Evolutionary conservation across 2,113 vertebrate genomes (phyloP), one percentile per base, ranked within the genome.

Genomic region (Forbesichthys papilliferus): DNA sequence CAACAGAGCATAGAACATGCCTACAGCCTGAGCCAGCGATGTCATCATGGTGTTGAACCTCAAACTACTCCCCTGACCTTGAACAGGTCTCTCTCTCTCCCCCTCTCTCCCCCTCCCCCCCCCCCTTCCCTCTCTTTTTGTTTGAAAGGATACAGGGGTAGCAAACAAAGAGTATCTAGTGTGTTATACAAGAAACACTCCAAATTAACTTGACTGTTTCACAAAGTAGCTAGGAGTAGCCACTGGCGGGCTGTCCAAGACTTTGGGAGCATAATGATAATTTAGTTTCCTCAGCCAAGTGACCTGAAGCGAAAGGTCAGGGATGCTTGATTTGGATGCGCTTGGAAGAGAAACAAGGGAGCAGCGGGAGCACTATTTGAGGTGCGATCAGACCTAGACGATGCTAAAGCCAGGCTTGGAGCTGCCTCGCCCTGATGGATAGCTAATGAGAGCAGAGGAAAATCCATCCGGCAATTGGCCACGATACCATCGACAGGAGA

Each of bases 401-500:
- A 73, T 78, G 71, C 76, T 78, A 85, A 88, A 86, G 75, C 77
- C 71, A 13, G 48, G 77, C 80, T 86, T 73, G 71, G 79, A 74
- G 78, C 79, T 76, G 76, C 80, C 80, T 72, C 52, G 74, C 64
- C 64, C 81, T 81, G 10, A 82, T 71, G 77, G 84, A 83, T 74
- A 79, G 71, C 89, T 90, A 91, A 91, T 88, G 88, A 92, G 90
- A 85, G 63, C 55, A 80, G 74, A 77, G 81, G 87, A 84, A 91
- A 87, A 88, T 89, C 87, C 75, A 88, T 87, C 70, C 52, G 10
- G 71, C 77, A 71, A 85, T 89, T 90, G 76, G 71, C 75, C 72
- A 56, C 65, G 83, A 90, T 83, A 86, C 77, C 85, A 84, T 85
- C 64, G 75, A 87, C 82, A 82, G 73, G 63, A 68, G 78, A 66